Conservation (phyloP, 2,888 invertebrate species). For the Drosophila monieri region DNA sequence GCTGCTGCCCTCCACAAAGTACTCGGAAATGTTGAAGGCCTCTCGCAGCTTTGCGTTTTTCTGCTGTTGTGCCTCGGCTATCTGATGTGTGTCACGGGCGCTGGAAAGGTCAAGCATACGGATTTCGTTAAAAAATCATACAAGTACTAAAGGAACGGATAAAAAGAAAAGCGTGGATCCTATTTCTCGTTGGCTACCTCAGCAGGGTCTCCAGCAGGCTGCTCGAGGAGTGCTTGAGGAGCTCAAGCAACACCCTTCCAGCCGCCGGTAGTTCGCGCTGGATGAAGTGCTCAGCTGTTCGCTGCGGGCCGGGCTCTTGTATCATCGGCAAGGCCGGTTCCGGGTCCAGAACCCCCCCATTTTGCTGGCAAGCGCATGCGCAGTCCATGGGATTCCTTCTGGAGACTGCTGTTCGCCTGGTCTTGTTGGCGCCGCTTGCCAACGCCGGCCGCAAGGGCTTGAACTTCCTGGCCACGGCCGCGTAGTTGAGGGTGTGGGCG, state of each 20-base stretch:
- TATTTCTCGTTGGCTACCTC: constrained; percentile 53
- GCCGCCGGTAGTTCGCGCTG: constrained; percentile 37
- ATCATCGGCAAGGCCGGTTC: constrained; percentile 37
- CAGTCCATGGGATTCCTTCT: constrained; percentile 58
- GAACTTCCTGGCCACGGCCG: constrained; percentile 81
- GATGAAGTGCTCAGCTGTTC: constrained; percentile 46
- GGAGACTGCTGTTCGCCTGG: constrained; percentile 57
- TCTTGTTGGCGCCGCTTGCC: constrained; percentile 66
- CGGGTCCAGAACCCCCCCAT: constrained; percentile 31
- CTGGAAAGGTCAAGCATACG: constrained; percentile 84
- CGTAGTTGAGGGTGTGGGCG: constrained; percentile 70
- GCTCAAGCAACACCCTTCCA: constrained; percentile 57
- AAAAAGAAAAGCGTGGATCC: neutral
- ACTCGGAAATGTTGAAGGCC: constrained; percentile 97
- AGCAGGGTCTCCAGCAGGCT: constrained; percentile 64
- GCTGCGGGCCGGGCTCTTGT: constrained; percentile 6
- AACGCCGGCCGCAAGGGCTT: constrained; percentile 77
- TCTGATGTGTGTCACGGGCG: constrained; percentile 97
- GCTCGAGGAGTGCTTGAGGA: constrained; percentile 66
- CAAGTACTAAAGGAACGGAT: neutral
- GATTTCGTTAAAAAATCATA: neutral
- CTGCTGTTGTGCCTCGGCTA: constrained; percentile 97
- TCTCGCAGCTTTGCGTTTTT: constrained; percentile 96
- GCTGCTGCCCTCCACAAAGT: constrained; percentile 96
- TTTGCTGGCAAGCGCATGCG: constrained; percentile 71